These are phyloP conservation scores for Sebastes kiyomatsui DNA, from an alignment of 2,797 vertebrate genomes.

Conservation along the genomic window DNA sequence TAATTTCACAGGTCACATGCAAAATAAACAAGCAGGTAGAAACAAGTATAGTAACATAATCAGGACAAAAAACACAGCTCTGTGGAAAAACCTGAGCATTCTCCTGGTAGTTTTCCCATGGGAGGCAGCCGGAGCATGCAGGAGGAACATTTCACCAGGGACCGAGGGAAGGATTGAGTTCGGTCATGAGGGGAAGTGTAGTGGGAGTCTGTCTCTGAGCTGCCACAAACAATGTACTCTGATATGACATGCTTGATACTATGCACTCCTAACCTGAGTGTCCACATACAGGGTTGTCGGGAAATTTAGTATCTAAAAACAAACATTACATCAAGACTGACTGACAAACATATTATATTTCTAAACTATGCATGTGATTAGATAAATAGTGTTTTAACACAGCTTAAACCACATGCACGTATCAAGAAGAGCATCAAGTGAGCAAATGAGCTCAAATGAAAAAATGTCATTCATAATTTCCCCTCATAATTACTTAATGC, in stretches of 20 bases:
- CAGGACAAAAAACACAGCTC: conserved; percentile 40
- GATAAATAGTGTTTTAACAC: conserved; percentile 6
- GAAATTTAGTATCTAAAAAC: conserved; percentile 61
- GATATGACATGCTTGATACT: conserved; percentile 50
- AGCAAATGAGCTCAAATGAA: conserved; percentile 12
- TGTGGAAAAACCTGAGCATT: conserved; percentile 37
- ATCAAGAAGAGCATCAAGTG: conserved; percentile 1
- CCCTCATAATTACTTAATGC: conserved; percentile 4
- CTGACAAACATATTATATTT: conserved; percentile 43
- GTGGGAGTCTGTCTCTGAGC: conserved; percentile 55
- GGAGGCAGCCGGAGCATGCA: conserved; percentile 36
- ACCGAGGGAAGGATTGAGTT: conserved; percentile 52
- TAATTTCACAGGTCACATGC: conserved; percentile 70
- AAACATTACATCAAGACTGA: conserved; percentile 40
- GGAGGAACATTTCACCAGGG: conserved; percentile 62
- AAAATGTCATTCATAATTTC: conserved; percentile 26
- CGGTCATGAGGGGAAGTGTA: conserved; percentile 52
- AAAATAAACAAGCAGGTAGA: conserved; percentile 57
- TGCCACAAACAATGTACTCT: conserved; percentile 67
- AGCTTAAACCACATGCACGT: not conserved
- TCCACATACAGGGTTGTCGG: conserved; percentile 25
- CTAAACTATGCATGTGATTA: conserved; percentile 47
- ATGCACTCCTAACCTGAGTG: conserved; percentile 12
- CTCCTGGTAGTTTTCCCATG: conserved; percentile 43
- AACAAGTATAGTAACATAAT: conserved; percentile 47